These are phyloP conservation scores for Sclerurus mexicanus DNA, from an alignment of 2,113 vertebrate genomes.

Conservation along the genomic window DNA sequence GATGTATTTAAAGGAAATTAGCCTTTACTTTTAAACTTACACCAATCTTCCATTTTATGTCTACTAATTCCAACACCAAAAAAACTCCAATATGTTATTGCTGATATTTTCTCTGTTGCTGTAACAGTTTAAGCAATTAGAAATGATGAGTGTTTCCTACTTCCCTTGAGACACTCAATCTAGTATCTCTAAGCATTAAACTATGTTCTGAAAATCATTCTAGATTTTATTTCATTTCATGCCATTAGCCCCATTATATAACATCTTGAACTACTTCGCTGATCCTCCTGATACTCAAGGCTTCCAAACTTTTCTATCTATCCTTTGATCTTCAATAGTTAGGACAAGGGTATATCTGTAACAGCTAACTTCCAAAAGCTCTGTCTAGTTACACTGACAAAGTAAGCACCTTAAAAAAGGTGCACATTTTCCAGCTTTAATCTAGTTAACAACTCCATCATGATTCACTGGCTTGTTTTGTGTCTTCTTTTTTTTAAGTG, in stretches of 20 bases:
- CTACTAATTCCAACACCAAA: neutral
- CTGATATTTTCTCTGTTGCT: neutral
- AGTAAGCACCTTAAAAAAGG: neutral
- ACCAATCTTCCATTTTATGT: neutral
- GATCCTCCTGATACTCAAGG: neutral
- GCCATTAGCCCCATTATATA: neutral
- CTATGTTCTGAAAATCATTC: neutral
- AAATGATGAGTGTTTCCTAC: neutral
- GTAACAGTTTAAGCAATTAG: neutral
- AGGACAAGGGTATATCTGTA: neutral
- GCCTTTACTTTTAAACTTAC: neutral
- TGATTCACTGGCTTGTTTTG: neutral
- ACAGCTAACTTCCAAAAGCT: neutral
- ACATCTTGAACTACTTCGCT: neutral
- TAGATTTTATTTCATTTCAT: neutral
- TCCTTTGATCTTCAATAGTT: neutral
- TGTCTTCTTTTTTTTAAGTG: neutral
- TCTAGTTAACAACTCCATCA: neutral
- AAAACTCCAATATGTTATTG: fast-evolving
- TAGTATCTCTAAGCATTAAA: neutral
- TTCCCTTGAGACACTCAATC: neutral
- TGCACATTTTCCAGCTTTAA: neutral
- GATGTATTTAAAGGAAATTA: neutral
- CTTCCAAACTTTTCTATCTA: neutral
- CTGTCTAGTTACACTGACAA: neutral